Percentiles rank a stretch among this genome's conserved stretches.
Evolutionary conservation across 1,140 invertebrate species (phyloP).

Genomic region (Doryteuthis pealeii): DNA sequence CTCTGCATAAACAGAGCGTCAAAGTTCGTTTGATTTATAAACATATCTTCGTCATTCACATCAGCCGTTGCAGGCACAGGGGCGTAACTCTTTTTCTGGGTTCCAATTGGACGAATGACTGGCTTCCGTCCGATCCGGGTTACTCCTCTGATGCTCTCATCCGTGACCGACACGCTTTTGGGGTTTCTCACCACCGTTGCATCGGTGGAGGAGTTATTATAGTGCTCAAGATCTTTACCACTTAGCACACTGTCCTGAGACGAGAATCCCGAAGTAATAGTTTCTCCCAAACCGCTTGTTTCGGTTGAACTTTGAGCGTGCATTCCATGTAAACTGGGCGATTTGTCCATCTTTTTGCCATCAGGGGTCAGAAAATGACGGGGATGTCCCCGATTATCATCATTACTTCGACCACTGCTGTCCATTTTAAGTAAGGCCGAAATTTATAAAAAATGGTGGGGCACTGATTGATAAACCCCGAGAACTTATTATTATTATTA

Average conservation of each 20-base stretch:
- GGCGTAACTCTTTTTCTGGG: background rate
- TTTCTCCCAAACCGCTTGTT: slow-evolving; percentile 52
- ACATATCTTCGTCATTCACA: slow-evolving; percentile 8
- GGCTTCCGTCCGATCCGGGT: slow-evolving; percentile 1
- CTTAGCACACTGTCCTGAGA: slow-evolving; percentile 50
- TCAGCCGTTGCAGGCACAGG: background rate
- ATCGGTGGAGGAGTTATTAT: background rate
- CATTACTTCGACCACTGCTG: slow-evolving; percentile 7
- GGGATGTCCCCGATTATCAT: background rate
- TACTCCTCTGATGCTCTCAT: background rate
- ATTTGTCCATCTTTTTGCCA: slow-evolving; percentile 27
- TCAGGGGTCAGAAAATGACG: slow-evolving; percentile 5
- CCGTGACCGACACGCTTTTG: background rate
- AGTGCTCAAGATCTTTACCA: background rate
- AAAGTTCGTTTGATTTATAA: slow-evolving; percentile 27
- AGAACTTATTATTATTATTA: too few relatives aligned
- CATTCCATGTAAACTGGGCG: slow-evolving; percentile 38
- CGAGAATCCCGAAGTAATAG: slow-evolving; percentile 50
- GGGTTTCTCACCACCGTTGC: background rate
- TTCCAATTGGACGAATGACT: background rate
- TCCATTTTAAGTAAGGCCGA: slow-evolving; percentile 4
- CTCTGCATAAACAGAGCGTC: slow-evolving; percentile 34
- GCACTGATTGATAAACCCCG: background rate
- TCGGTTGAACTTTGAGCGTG: slow-evolving; percentile 54
- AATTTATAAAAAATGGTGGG: background rate